phyloP scores from a whole-genome alignment of 2,888 invertebrate species.

The Xanthia togata region DNA sequence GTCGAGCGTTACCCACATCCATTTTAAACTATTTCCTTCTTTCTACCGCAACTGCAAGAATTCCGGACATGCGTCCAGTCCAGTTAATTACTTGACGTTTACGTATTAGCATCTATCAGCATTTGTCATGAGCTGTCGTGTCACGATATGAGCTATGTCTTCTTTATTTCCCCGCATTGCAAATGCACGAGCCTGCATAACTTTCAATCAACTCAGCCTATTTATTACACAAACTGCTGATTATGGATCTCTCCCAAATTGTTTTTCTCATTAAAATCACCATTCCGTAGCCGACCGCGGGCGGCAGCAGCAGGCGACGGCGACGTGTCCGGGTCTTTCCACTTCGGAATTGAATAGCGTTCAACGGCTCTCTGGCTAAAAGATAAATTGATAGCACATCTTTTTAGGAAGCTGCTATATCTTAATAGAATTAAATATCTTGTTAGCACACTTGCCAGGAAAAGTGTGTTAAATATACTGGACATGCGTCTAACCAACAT shows the following conservation, averaged over 20 bases:
- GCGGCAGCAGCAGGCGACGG: no score
- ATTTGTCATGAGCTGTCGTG: constrained; percentile 36
- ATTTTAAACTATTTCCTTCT: constrained; percentile 63
- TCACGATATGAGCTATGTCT: neutral
- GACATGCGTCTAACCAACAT: constrained; percentile 23
- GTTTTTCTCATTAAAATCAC: no score
- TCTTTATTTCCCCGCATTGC: constrained; percentile 7
- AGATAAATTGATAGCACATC: neutral
- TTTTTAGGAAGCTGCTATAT: neutral
- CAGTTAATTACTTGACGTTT: constrained; percentile 43
- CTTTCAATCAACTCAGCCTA: neutral
- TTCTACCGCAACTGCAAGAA: constrained; percentile 42
- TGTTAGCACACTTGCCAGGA: neutral
- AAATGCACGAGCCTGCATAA: neutral
- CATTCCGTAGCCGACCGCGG: no score
- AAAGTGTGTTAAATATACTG: constrained; percentile 22
- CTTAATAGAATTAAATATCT: constrained; percentile 1
- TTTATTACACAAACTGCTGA: neutral
- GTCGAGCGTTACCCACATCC: constrained; percentile 54
- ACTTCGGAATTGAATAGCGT: neutral
- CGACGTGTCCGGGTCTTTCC: neutral
- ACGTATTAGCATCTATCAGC: constrained; percentile 36
- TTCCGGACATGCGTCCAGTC: constrained; percentile 57
- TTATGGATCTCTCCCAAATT: neutral
- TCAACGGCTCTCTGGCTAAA: neutral